Conservation (phyloP, 2,888 invertebrate genomes). For the Cistogaster globosa region DNA sequence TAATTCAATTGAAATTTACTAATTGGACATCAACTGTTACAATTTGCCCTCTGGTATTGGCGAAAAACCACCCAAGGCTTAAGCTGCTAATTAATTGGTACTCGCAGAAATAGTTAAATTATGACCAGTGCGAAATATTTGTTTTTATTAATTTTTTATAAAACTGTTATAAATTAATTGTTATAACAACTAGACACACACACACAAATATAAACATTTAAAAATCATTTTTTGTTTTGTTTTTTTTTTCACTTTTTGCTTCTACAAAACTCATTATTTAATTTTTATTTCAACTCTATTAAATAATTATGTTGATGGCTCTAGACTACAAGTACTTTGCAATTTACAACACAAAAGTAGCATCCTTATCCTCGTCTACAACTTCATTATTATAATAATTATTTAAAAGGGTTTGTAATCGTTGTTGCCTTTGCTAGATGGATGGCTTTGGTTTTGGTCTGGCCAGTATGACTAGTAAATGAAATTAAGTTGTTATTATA, state of each 20-base stretch:
- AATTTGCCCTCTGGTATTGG: no score
- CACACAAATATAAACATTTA: neutral
- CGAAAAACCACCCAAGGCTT: no score
- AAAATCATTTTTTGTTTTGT: neutral
- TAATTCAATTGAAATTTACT: no score
- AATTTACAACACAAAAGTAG: neutral
- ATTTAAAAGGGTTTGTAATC: neutral
- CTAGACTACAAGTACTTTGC: neutral
- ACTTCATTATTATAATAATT: slow-evolving; percentile 17
- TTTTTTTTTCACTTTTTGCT: neutral
- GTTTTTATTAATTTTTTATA: neutral
- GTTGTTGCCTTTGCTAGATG: neutral
- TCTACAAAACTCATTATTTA: slow-evolving; percentile 12
- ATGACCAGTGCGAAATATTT: neutral
- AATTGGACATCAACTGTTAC: no score
- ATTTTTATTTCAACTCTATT: neutral
- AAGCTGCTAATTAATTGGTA: no score
- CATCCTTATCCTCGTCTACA: neutral
- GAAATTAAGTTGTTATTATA: slow-evolving; percentile 30
- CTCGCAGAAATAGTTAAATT: neutral
- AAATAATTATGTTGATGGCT: slow-evolving; percentile 8
- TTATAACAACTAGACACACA: neutral
- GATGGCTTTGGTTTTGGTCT: slow-evolving; percentile 13
- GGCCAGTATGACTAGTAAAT: slow-evolving; percentile 14
- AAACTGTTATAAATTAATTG: slow-evolving; percentile 12